Base-by-base conservation (phyloP, 2,888 invertebrate genomes). In the Siphlonurus alternatus region DNA sequence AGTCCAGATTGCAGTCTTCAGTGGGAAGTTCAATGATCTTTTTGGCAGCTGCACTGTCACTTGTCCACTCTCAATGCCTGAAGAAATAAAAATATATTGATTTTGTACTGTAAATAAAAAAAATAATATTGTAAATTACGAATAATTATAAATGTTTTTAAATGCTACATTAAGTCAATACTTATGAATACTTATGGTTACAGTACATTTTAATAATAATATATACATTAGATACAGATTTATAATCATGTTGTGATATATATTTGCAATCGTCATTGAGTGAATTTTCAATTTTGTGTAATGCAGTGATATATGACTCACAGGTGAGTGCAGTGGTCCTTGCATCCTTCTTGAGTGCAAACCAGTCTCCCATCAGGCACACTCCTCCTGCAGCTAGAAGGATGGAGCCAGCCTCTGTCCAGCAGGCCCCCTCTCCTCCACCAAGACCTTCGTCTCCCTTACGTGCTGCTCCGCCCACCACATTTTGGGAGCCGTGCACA, bases 1-100 rank as follows among this genome's bases (percentile, higher is more conserved):
- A 7, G 56, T 56, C 77, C 77, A 77, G 38, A 77, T 69, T 1
- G 76, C 72, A 25, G 74, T 68, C 53, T 74, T 70, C 2, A 77
- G 64, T 0, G 72, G 70, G 66, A 63, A 66, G 66, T 65, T 22
- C 56, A 56, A 56, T n/a, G 5, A 5, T n/a, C 20, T 5, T 20
- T n/a, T n/a, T 22, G 64, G 60, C 24, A 64, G 22, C 53, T 67
- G 65, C 63, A 70, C 56, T 1, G 64, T 59, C 3, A 69, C 66
- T 54, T 65, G 25, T 53, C 70, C 69, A 67, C 69, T 69, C 63
- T 71, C 71, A 24, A 71, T 62, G 38, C 67, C 70, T 70, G 53
- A 18, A 65, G 59, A 23, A 63, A 1, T 53, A 23, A 23, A 51
- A 25, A 66, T 53, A 53, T 18, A 20, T 25, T 10, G 56, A n/a